Evolutionary conservation across 2,113 vertebrate species (phyloP), one percentile per base, ranked within the genome.

Genomic region (pig (Sus scrofa)): DNA sequence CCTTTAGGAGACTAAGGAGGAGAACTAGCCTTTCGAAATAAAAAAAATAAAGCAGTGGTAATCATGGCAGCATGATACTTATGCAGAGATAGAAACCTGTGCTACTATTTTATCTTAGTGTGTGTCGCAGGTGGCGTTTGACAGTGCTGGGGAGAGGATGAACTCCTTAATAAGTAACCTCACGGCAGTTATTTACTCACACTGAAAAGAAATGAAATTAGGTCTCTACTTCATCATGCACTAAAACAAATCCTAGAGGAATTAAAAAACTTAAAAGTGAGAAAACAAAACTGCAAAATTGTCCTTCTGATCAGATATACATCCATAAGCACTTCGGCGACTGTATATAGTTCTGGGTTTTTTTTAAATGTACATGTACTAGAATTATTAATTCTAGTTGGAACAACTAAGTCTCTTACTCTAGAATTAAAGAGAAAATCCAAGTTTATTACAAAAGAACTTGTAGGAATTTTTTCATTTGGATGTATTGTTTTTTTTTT

Each of bases 131-230:
- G 54, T 26, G 34, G 26, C 26, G 20, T 63, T 77, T 89, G 67
- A 86, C 15, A 34, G 7, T 19, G 18, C 26, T 77, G 37, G 54
- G 58, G n/a, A n/a, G 58, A 83, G 24, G 70, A 78, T 68, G 81
- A 94, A 44, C 62, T 90, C 2, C n/a, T 77, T 34, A 20, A 22
- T 71, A 78, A 77, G 68, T 56, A 60, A 58, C 71, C 22, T 20
- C 18, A 9, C 22, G 12, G 20, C 32, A 67, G 27, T 95, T 89
- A 82, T 60, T 37, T 78, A 54, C 50, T 56, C 30, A 65, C 75
- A 86, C 50, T 89, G 67, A 81, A 86, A n/a, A 74, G 95, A 89
- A 62, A 37, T 79, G 60, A 94, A 75, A 65, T 95, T 86, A 77
- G 32, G 60, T 86, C 34, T 96, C 44, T 65, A n/a, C 10, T 15